phyloP scores from a whole-genome alignment of 1,140 invertebrate genomes.

The Aphelenchoides avenae region DNA sequence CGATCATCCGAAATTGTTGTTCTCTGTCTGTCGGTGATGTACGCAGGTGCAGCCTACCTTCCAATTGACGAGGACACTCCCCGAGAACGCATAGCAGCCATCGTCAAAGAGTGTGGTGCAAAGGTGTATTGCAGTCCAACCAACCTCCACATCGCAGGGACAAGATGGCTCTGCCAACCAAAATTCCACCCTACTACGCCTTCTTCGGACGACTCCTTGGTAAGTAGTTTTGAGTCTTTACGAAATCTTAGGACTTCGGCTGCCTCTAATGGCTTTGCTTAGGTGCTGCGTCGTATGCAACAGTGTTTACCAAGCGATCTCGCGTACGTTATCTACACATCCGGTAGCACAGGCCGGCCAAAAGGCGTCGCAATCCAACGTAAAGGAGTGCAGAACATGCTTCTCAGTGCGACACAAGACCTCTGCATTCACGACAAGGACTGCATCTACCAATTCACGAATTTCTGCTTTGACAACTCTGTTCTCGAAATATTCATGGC shows the following conservation, averaged over 20 bases:
- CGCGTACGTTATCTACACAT: conserved; percentile 31
- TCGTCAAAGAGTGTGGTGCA: conserved; percentile 17
- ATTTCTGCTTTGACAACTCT: conserved; percentile 33
- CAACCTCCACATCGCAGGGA: background rate
- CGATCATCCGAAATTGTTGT: conserved; percentile 18
- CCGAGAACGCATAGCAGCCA: conserved; percentile 1
- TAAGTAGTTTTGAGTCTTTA: background rate
- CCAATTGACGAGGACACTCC: conserved; percentile 24
- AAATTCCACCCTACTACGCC: no score
- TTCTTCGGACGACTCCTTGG: no score
- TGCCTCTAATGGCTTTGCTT: background rate
- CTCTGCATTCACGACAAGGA: conserved; percentile 6
- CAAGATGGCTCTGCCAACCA: background rate
- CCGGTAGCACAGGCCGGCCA: conserved; percentile 25
- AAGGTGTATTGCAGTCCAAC: background rate
- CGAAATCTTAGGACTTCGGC: background rate
- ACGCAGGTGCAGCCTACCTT: conserved; percentile 24
- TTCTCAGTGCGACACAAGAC: conserved; percentile 16
- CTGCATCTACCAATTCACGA: conserved; percentile 30
- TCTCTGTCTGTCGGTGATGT: conserved; percentile 14
- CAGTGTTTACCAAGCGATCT: conserved; percentile 7
- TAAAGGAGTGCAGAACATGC: conserved; percentile 12
- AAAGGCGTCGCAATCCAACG: conserved; percentile 28
- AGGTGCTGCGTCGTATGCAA: background rate
- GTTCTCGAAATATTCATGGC: conserved; percentile 30